Evolutionary conservation across 2,797 vertebrate genomes (phyloP).

Genomic region (Nothura maculosa): DNA sequence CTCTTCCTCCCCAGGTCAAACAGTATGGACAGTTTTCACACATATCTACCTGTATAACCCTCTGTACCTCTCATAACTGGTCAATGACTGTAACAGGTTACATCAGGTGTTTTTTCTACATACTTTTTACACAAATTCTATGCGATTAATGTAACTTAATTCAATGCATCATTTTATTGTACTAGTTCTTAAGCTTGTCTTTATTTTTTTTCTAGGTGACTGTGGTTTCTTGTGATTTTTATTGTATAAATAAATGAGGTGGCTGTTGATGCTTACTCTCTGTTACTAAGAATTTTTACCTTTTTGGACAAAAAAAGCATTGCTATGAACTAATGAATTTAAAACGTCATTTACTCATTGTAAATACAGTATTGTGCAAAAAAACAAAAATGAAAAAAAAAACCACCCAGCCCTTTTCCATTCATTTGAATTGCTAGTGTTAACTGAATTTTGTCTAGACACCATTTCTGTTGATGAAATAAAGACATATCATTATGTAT

Average conservation of each 20-base stretch:
- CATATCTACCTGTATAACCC: conserved; percentile 99
- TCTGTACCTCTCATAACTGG: conserved; percentile 99
- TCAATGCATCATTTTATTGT: conserved; percentile 98
- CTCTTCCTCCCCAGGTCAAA: conserved; percentile 93
- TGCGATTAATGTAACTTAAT: conserved; percentile 98
- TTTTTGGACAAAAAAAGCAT: conserved; percentile 85
- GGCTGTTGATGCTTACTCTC: conserved; percentile 98
- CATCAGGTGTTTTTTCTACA: conserved; percentile 99
- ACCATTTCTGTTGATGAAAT: conserved; percentile 99
- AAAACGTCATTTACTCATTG: conserved; percentile 94
- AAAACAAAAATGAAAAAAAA: conserved; percentile 55
- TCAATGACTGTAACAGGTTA: conserved; percentile 99
- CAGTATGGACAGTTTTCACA: conserved; percentile 97
- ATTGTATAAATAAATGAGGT: conserved; percentile 96
- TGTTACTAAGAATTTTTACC: conserved; percentile 98
- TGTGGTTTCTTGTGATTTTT: conserved; percentile 98
- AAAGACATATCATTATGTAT: conserved; percentile 98
- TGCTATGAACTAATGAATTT: conserved; percentile 96
- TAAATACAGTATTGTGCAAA: conserved; percentile 99
- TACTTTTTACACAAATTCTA: conserved; percentile 99
- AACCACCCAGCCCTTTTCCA: conserved; percentile 86
- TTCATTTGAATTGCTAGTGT: conserved; percentile 99
- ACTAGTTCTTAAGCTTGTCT: conserved; percentile 96
- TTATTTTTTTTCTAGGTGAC: conserved; percentile 93
- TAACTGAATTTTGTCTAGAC: conserved; percentile 99